Evolutionary conservation across 2,888 invertebrate genomes (phyloP), one percentile per base, ranked within the genome.

Genomic region (Biston betularia): DNA sequence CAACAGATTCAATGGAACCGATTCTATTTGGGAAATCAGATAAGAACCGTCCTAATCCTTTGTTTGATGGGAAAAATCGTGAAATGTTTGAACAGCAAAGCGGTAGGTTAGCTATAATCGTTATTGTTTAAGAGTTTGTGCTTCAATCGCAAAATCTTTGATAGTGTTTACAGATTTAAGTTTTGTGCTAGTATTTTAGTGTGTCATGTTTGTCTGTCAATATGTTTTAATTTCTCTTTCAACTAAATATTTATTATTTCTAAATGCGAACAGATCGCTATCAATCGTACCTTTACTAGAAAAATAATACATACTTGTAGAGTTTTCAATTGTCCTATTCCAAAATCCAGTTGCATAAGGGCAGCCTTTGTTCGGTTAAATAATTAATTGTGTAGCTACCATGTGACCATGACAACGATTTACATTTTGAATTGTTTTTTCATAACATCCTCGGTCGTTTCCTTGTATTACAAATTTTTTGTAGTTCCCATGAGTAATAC

Each of bases 341-440:
- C 38, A 38, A 38, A 38, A 8, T 0, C 2, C 9, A 9, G 8
- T 38, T n/a, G 35, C 44, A 14, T 12, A 34, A 14, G 15, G 24
- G 5, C 0, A 14, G n/a, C 8, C 48, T 33, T 12, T 12, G n/a
- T 53, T 12, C 8, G n/a, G 24, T 1, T 63, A 57, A 64, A 64
- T 64, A 58, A 53, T 59, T 14, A 58, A 58, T 58, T 15, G 4
- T 64, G 58, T 64, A 54, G 15, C 40, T 14, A 10, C 44, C 45
- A 24, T 24, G 58, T 54, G 48, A 42, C 54, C 42, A 64, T 59
- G 54, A 48, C 58, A 48, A 64, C 56, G 15, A 10, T 33, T 33
- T 9, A 11, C 63, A 48, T 15, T 34, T 33, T 40, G 46, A 58
- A 35, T 8, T 59, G n/a, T n/a, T 24, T 11, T 42, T 50, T 35